Percentiles rank a stretch among this genome's conserved stretches.
These are phyloP conservation scores for Enteromius trimaculatus DNA, from an alignment of 2,797 vertebrate genomes.

Conservation along the genomic window DNA sequence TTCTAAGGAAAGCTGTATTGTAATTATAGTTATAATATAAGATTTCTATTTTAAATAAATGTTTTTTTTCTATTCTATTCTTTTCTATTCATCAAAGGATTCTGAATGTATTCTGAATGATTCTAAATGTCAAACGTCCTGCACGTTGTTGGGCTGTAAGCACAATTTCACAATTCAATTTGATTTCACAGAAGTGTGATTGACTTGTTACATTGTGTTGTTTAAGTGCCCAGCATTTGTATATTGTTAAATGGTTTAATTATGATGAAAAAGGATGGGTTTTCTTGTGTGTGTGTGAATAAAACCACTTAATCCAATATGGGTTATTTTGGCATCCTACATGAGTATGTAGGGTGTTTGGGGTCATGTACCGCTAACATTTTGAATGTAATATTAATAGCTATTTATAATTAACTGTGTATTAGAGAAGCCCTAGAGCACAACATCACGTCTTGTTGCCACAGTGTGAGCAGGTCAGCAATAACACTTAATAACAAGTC, in stretches of 20 bases:
- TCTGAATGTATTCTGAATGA: background rate
- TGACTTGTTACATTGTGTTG: too few species aligned
- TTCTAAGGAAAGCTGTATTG: background rate
- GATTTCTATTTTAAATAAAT: background rate
- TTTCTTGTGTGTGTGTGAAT: background rate
- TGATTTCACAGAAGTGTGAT: too few species aligned
- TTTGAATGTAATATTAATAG: background rate
- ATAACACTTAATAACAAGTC: background rate
- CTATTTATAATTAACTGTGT: background rate
- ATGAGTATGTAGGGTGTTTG: background rate
- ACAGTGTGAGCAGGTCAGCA: background rate
- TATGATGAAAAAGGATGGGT: background rate
- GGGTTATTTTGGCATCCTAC: background rate
- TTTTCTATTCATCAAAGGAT: background rate
- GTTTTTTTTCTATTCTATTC: background rate
- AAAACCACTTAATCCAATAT: background rate
- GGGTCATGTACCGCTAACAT: background rate
- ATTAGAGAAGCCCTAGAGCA: background rate
- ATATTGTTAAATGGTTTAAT: background rate
- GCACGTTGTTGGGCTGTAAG: too few species aligned
- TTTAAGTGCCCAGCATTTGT: background rate
- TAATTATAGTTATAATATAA: background rate
- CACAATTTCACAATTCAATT: too few species aligned
- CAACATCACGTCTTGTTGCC: background rate
- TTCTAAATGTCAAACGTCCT: background rate